Evolutionary conservation across 2,797 vertebrate species (phyloP).

Genomic region (Sebastolobus altivelis): DNA sequence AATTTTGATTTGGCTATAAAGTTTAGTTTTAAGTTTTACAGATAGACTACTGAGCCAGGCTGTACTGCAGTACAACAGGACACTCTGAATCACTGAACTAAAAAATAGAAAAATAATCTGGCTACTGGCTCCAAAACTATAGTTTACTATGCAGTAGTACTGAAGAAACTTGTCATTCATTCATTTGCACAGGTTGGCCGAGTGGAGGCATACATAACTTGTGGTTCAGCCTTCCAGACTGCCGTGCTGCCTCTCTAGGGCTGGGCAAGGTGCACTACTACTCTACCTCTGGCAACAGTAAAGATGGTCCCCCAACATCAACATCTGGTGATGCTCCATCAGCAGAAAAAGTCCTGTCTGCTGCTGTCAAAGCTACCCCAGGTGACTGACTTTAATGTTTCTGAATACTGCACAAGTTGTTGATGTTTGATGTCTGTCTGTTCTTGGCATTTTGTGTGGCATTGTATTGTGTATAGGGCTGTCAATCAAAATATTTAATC

Average conservation of each 20-base stretch:
- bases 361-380: conserved; percentile 48
- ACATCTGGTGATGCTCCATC: conserved; percentile 51
- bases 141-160: too few relatives aligned
- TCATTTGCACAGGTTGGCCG: conserved; percentile 86
- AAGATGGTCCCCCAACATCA: conserved; percentile 81
- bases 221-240: conserved; percentile 81
- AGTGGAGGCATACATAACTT: conserved; percentile 79
- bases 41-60: too few relatives aligned
- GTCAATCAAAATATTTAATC: too few relatives aligned
- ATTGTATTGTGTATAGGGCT: not conserved
- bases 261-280: conserved; percentile 88
- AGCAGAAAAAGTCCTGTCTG: conserved; percentile 56
- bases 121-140: too few relatives aligned
- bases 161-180: not conserved
- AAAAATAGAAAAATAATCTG: too few relatives aligned
- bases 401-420: not conserved
- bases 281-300: conserved; percentile 86
- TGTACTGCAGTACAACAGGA: too few relatives aligned
- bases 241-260: conserved; percentile 79
- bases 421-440: not conserved
- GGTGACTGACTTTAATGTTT: conserved; percentile 58
- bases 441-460: not conserved
- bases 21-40: too few relatives aligned
- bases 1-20: too few relatives aligned
- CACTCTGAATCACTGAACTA: too few relatives aligned